Conservation (phyloP, 2,113 vertebrate genomes). For the Pterocles orientalis region DNA sequence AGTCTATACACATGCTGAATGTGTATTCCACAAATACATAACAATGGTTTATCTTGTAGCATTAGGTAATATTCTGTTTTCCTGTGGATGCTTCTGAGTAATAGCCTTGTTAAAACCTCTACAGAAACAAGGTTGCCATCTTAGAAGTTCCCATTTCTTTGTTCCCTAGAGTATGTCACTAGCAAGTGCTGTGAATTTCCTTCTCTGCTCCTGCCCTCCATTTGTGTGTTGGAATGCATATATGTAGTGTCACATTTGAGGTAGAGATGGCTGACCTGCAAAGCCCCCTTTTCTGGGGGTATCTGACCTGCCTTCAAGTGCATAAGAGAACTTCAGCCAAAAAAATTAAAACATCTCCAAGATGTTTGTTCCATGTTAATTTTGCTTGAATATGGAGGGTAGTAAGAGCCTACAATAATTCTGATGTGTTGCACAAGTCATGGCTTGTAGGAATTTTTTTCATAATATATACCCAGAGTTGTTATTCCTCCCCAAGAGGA, state of each 20-base stretch:
- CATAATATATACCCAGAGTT: neutral
- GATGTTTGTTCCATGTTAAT: neutral
- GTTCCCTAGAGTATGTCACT: neutral
- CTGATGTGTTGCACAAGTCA: neutral
- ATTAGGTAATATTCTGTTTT: neutral
- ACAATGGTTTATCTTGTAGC: neutral
- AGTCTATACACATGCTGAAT: neutral
- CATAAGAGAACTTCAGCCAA: neutral
- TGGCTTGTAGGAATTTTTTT: neutral
- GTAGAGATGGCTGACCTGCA: neutral
- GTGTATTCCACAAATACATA: neutral
- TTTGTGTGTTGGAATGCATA: neutral
- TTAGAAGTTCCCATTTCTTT: neutral
- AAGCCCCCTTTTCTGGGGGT: neutral
- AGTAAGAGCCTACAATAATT: neutral
- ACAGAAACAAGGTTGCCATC: neutral
- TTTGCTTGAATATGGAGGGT: neutral
- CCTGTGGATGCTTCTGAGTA: neutral
- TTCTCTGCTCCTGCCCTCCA: neutral
- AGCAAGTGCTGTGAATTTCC: neutral
- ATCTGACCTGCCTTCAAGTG: neutral
- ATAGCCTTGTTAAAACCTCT: neutral
- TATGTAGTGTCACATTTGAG: neutral
- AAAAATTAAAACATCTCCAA: neutral
- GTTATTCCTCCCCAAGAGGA: neutral